Base-by-base conservation (phyloP, 2,888 invertebrate genomes). In the Tinea trinotella region DNA sequence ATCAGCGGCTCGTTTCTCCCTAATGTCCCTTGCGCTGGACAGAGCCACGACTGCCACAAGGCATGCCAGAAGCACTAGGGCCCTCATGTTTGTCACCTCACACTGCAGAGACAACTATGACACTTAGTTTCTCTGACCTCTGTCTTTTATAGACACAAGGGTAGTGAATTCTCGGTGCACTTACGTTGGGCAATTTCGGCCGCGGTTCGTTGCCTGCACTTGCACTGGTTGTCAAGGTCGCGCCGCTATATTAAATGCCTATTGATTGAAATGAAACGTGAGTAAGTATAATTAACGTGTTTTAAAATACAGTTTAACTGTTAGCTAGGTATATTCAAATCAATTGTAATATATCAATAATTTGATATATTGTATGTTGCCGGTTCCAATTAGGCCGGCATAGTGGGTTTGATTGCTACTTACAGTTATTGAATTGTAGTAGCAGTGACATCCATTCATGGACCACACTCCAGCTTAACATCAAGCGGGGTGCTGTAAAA, bases 1-100 rank as follows among this genome's bases (percentile, higher is more conserved):
- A 64, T 90, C 90, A 1, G 76, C 79, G 49, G 75, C 79, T 7
- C 83, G 76, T 59, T 75, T 77, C 62, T 82, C 73, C 40, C 87
- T 73, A 46, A 68, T 60, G 55, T 86, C 78, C 58, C 89, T 58
- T 55, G 73, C 67, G 34, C 77, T 66, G 10, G 76, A 54, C 13
- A 34, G n/a, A 15, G 35, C 52, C 34, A 52, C 15, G 19, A 52
- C 52, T 64, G 88, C 71, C 56, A 81, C 62, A 58, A 75, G 58
- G 62, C 81, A 64, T 59, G 87, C 66, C 61, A 89, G 57, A 64
- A 83, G 73, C 64, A 79, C 64, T 64, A 88, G 57, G 63, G 82
- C 64, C 70, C 73, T 77, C 84, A 84, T 83, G 57, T 64, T 67
- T 60, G 61, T 60, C 20, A 18, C 36, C 35, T 53, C 15, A n/a